Evolutionary conservation across 92 coral and sea anemone genomes (phyloP).

Genomic region (Muricea muricata): DNA sequence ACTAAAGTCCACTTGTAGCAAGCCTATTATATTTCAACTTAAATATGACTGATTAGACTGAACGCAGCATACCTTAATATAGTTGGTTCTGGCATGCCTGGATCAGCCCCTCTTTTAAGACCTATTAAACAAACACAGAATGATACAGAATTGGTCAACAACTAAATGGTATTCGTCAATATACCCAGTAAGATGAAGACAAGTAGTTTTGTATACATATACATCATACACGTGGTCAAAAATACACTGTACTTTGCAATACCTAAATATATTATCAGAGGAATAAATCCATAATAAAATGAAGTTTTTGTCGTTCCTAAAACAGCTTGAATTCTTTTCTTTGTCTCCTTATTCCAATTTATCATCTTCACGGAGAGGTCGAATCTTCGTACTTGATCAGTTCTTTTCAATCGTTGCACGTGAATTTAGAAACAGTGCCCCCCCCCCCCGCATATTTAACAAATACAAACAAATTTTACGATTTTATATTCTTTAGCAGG

Average conservation of each 20-base stretch:
- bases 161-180: too few species aligned
- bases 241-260: background rate
- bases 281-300: constrained; percentile 97
- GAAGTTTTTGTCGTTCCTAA: constrained; percentile 78
- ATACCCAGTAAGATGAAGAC: background rate
- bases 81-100: constrained; percentile 99
- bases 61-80: constrained; percentile 89
- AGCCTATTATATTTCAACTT: too few species aligned
- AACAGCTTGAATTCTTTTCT: constrained; percentile 86
- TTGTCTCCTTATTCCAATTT: constrained; percentile 86
- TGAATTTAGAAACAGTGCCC: background rate
- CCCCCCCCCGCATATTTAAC: background rate
- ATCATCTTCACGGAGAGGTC: constrained; percentile 38
- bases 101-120: constrained; percentile 92
- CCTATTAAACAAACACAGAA: constrained; percentile 57
- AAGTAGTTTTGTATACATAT: too few species aligned
- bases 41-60: too few species aligned
- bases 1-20: too few species aligned
- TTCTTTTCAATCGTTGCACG: too few species aligned
- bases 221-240: too few species aligned
- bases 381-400: background rate
- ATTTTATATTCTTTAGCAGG: background rate
- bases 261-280: constrained; percentile 92
- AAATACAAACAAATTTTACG: too few species aligned
- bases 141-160: background rate